phyloP scores from a whole-genome alignment of 2,888 invertebrate genomes.

The Neoscelio sp. region DNA sequence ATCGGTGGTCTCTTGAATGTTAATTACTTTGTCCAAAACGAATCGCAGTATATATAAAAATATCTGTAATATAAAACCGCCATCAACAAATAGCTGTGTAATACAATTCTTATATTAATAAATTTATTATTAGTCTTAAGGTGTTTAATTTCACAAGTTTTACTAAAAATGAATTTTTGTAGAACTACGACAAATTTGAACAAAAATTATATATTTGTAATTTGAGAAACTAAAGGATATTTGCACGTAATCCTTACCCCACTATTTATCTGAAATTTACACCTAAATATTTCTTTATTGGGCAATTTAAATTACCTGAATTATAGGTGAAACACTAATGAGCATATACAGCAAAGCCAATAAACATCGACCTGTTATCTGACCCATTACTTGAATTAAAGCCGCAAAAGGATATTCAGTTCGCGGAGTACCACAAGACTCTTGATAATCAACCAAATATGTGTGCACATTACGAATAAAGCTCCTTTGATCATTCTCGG shows the following conservation, averaged over 20 bases:
- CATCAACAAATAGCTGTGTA: constrained; percentile 47
- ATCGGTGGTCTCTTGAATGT: constrained; percentile 74
- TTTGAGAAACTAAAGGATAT: too few species aligned
- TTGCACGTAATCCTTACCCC: too few species aligned
- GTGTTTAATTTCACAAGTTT: too few species aligned
- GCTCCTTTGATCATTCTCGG: constrained; percentile 13
- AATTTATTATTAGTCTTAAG: constrained; percentile 50
- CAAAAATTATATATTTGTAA: too few species aligned
- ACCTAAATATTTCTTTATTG: not conserved
- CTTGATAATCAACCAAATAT: constrained; percentile 78
- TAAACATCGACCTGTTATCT: constrained; percentile 76
- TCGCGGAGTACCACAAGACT: constrained; percentile 73
- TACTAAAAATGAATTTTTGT: too few species aligned
- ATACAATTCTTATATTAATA: constrained; percentile 33
- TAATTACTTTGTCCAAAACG: constrained; percentile 76
- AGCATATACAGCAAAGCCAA: constrained; percentile 76
- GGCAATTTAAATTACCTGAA: constrained; percentile 70
- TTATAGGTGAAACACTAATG: constrained; percentile 75
- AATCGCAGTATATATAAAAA: constrained; percentile 76
- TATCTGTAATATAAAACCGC: constrained; percentile 55
- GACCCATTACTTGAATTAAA: constrained; percentile 77
- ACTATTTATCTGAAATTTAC: too few species aligned
- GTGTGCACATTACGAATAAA: constrained; percentile 71
- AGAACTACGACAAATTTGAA: too few species aligned
- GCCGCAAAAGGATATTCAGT: constrained; percentile 77